Evolutionary conservation across 1,140 invertebrate species (phyloP).

Genomic region (Bombus turneri): DNA sequence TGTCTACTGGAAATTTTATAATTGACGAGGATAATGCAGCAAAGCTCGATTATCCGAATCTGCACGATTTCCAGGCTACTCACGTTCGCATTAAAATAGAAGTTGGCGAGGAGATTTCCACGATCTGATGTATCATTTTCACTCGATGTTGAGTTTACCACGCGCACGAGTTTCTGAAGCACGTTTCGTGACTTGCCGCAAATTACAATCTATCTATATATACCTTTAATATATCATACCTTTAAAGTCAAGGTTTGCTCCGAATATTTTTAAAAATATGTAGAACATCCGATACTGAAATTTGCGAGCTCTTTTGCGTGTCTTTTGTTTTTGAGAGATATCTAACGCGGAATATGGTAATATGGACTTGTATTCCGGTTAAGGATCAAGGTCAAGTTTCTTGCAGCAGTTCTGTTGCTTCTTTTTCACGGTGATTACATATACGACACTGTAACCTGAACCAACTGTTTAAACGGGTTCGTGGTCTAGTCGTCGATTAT

Average conservation of each 20-base stretch:
- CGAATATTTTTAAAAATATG: not conserved
- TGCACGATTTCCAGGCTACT: not conserved
- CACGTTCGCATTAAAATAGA: not conserved
- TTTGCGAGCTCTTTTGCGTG: not conserved
- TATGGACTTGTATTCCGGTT: not conserved
- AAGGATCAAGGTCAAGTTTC: not conserved
- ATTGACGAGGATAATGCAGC: not conserved
- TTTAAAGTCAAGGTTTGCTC: not conserved
- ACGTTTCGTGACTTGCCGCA: not conserved
- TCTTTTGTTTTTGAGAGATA: not conserved
- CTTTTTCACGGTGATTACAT: not conserved
- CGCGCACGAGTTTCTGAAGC: not conserved
- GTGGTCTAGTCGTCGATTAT: not conserved
- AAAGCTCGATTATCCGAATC: not conserved
- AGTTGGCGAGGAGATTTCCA: not conserved
- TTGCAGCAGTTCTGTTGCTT: not conserved
- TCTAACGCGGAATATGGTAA: not conserved
- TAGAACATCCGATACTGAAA: not conserved
- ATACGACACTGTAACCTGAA: not conserved
- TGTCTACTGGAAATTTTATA: not conserved
- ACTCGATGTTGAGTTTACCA: not conserved
- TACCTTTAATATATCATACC: not conserved
- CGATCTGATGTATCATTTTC: conserved; percentile 8
- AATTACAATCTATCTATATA: not conserved
- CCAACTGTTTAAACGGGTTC: not conserved